Evolutionary conservation across 2,113 vertebrate species (phyloP).

Genomic region (Megaptera novaeangliae): DNA sequence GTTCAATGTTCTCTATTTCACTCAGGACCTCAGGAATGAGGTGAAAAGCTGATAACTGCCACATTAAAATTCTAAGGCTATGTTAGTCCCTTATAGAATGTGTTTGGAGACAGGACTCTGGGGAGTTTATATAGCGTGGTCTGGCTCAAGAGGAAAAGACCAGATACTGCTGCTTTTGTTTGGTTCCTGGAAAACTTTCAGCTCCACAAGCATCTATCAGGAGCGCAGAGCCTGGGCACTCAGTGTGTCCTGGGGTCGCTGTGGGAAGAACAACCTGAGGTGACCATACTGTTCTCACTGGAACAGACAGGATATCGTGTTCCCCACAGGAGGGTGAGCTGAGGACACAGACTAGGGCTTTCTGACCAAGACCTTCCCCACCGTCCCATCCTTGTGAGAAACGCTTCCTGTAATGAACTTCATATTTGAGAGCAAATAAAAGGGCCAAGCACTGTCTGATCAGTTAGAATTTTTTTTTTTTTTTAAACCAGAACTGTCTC

Average conservation of each 20-base stretch:
- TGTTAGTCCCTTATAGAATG: neutral
- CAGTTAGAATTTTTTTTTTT: neutral
- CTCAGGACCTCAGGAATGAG: neutral
- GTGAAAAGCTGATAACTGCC: neutral
- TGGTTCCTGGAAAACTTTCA: neutral
- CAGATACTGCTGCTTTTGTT: neutral
- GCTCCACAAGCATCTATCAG: neutral
- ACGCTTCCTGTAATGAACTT: neutral
- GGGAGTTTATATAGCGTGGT: neutral
- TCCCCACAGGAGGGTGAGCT: conserved; percentile 24
- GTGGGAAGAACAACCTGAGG: neutral
- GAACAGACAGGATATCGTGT: neutral
- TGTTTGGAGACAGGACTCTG: neutral
- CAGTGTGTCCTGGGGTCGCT: neutral
- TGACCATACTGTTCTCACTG: neutral
- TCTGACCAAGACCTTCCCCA: neutral
- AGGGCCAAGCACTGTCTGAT: neutral
- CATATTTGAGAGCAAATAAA: neutral
- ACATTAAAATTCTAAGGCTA: neutral
- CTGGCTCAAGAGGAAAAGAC: neutral
- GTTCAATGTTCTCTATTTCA: neutral
- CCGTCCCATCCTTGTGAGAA: neutral
- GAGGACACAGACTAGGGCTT: neutral
- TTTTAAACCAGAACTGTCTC: neutral
- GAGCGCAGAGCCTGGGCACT: neutral